These are phyloP conservation scores for Cacatua alba DNA, from an alignment of 2,113 vertebrate genomes.

Conservation along the genomic window DNA sequence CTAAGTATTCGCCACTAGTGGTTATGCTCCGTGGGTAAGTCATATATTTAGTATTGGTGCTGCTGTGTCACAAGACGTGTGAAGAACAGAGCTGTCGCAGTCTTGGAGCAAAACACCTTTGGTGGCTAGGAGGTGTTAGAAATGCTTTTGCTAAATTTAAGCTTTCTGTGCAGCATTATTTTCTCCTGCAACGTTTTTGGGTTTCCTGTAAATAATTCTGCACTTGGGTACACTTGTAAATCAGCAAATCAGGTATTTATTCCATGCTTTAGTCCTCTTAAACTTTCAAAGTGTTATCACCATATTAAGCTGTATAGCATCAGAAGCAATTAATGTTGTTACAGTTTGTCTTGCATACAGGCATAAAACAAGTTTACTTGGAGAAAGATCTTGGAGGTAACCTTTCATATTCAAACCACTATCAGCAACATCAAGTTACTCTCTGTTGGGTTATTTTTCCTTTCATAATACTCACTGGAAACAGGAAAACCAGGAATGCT, in stretches of 20 bases:
- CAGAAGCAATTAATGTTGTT: neutral
- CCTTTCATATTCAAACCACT: neutral
- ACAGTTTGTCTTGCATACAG: neutral
- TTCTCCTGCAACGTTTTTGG: neutral
- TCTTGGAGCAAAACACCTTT: neutral
- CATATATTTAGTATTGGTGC: neutral
- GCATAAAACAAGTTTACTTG: neutral
- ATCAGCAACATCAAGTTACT: neutral
- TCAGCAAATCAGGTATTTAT: neutral
- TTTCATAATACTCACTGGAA: neutral
- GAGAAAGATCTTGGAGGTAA: neutral
- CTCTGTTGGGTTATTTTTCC: neutral
- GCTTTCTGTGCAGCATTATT: neutral
- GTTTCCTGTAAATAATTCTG: neutral
- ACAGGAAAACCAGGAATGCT: neutral
- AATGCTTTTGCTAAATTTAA: neutral
- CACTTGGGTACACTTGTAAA: neutral
- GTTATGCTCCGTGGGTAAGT: neutral
- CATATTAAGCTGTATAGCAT: neutral
- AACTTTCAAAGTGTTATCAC: neutral
- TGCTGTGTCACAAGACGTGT: neutral
- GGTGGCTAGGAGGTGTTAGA: neutral
- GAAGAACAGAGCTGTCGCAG: neutral
- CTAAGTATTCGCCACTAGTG: neutral
- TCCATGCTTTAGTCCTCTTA: neutral